Evolutionary conservation across 2,113 vertebrate species (phyloP).

Genomic region (Megatriorchis doriae): DNA sequence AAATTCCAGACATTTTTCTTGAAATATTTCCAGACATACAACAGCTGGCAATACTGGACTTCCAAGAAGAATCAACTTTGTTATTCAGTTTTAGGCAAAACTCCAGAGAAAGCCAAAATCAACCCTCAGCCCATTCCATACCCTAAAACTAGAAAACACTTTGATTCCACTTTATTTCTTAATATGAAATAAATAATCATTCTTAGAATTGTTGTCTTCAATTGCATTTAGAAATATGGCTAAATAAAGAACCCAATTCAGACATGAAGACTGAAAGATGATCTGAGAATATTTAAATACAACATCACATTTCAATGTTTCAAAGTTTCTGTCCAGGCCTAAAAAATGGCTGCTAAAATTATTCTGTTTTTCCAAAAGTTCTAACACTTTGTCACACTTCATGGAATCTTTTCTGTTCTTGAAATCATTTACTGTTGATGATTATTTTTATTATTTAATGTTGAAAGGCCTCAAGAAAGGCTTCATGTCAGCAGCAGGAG

Average conservation of each 20-base stretch:
- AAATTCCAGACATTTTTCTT: slow-evolving; percentile 17
- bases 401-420: neutral
- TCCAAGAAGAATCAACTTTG: neutral
- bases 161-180: neutral
- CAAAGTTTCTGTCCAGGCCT: neutral
- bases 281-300: neutral
- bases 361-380: neutral
- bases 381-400: neutral
- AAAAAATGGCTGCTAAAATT: neutral
- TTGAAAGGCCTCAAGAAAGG: neutral
- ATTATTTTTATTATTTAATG: neutral
- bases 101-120: neutral
- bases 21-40: neutral
- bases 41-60: neutral
- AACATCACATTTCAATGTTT: neutral
- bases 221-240: neutral
- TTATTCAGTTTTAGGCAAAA: neutral
- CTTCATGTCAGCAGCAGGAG: neutral
- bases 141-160: neutral
- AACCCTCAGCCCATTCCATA: neutral
- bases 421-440: neutral
- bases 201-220: neutral
- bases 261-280: neutral
- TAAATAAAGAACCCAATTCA: neutral
- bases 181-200: neutral